phyloP scores from a whole-genome alignment of 2,888 invertebrate species.

The Drosophila multiciliata region DNA sequence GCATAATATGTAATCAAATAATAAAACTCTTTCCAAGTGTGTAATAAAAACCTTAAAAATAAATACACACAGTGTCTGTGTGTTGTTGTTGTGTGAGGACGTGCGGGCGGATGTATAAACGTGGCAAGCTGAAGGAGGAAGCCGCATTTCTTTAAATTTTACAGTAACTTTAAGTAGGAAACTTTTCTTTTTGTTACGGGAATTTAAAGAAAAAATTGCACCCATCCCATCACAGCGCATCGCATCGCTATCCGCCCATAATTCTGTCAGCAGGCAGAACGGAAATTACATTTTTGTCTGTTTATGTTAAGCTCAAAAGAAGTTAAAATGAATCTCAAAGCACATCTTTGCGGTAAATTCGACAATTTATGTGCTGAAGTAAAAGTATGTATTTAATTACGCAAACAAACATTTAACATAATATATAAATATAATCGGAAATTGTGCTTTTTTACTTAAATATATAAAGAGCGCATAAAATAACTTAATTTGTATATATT shows the following conservation, averaged over 20 bases:
- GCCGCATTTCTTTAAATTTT: constrained; percentile 8
- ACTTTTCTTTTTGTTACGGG: constrained; percentile 2
- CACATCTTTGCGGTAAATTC: not conserved
- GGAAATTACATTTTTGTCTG: constrained; percentile 53
- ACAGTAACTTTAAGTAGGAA: constrained; percentile 13
- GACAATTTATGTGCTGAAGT: not conserved
- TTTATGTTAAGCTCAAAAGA: not conserved
- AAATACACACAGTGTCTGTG: constrained; percentile 6
- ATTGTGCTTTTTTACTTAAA: not conserved
- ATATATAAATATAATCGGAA: not conserved
- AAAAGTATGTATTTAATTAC: not conserved
- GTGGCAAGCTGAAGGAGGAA: not conserved
- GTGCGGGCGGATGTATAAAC: not conserved
- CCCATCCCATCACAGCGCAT: not conserved
- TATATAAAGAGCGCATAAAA: not conserved
- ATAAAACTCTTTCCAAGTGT: constrained; percentile 1
- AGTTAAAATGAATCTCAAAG: not conserved
- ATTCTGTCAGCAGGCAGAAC: constrained; percentile 17
- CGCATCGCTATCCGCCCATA: not conserved
- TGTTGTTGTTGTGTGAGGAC: not conserved
- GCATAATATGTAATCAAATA: constrained; percentile 17
- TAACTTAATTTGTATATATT: not conserved
- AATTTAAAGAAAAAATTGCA: constrained; percentile 28
- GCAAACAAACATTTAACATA: not conserved
- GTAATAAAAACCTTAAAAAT: constrained; percentile 17